phyloP scores from a whole-genome alignment of 2,888 invertebrate genomes.

The Tetropium fuscum region DNA sequence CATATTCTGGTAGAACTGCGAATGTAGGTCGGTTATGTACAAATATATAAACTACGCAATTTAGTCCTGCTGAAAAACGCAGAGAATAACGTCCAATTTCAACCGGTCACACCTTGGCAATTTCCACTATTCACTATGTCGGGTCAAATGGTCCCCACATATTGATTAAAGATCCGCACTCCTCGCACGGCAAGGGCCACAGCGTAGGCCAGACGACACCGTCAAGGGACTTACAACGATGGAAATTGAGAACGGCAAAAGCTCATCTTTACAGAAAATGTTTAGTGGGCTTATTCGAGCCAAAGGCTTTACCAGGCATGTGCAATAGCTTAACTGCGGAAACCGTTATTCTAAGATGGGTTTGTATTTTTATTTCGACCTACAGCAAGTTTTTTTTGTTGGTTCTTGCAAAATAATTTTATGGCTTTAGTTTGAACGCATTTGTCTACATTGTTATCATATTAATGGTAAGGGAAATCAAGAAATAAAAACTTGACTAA shows the following conservation, averaged over 20 bases:
- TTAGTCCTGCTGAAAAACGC: too few species aligned
- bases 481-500: too few species aligned
- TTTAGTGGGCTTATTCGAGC: conserved; percentile 3
- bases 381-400: too few species aligned
- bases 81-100: too few species aligned
- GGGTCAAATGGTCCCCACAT: conserved; percentile 2
- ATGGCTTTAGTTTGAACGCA: too few species aligned
- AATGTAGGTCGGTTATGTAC: too few species aligned
- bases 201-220: not conserved
- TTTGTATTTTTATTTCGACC: not conserved
- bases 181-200: not conserved
- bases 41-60: too few species aligned
- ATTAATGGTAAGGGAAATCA: too few species aligned
- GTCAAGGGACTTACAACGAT: conserved; percentile 2
- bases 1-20: too few species aligned
- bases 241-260: conserved; percentile 13
- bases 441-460: too few species aligned
- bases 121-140: not conserved
- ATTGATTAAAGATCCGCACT: conserved; percentile 7
- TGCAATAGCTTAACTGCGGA: conserved; percentile 4
- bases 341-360: not conserved
- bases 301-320: conserved; percentile 1
- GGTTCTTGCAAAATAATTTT: too few species aligned
- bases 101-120: not conserved
- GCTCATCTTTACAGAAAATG: conserved; percentile 6